These are phyloP conservation scores for Lepidochitona cinerea DNA, from an alignment of 2,888 invertebrate species.

Conservation along the genomic window DNA sequence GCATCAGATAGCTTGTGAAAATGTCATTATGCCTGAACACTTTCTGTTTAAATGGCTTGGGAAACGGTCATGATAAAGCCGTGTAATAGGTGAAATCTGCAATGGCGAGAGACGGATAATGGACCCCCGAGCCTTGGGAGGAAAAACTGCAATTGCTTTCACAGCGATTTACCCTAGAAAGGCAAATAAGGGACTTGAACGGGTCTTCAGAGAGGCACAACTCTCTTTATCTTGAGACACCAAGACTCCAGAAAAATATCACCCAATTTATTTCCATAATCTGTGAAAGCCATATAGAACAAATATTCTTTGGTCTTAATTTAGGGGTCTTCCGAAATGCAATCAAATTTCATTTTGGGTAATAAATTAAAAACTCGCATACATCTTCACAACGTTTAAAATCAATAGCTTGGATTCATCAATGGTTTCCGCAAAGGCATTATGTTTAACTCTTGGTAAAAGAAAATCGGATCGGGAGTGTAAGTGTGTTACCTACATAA, in stretches of 20 bases:
- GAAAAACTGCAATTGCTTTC: slow-evolving; percentile 1
- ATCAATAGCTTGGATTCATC: too few relatives aligned
- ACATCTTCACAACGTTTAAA: too few relatives aligned
- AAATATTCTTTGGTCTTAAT: too few relatives aligned
- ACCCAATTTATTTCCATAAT: too few relatives aligned
- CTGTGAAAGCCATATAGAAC: too few relatives aligned
- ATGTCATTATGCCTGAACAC: slow-evolving; percentile 7
- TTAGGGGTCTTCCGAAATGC: too few relatives aligned
- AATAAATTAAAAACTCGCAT: too few relatives aligned
- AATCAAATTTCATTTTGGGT: too few relatives aligned
- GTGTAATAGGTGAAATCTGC: neutral
- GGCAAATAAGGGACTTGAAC: neutral
- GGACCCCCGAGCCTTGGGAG: neutral
- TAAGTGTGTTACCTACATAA: neutral
- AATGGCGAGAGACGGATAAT: neutral
- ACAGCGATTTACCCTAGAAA: neutral
- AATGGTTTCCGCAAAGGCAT: too few relatives aligned
- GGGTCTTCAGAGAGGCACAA: neutral
- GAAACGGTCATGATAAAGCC: slow-evolving; percentile 3
- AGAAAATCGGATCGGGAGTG: too few relatives aligned
- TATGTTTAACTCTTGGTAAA: too few relatives aligned
- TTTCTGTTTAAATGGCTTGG: neutral
- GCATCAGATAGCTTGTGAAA: slow-evolving; percentile 9
- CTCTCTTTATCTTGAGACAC: neutral
- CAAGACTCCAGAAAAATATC: neutral